phyloP scores from a whole-genome alignment of 2,113 vertebrate species.

The Pelobates fuscus region DNA sequence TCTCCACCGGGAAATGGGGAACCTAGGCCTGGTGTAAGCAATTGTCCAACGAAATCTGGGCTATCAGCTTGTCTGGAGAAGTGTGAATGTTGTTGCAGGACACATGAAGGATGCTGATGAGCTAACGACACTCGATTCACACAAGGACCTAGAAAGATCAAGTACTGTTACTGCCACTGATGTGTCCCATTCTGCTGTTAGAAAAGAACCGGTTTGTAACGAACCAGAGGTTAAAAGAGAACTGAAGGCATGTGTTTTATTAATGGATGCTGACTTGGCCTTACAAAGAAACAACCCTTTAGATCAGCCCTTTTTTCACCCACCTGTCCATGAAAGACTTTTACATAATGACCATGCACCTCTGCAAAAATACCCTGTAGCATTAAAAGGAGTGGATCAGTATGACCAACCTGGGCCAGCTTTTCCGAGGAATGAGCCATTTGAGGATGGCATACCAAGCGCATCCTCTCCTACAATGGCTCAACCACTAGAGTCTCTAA shows the following conservation, averaged over 20 bases:
- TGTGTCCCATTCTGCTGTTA: slow-evolving; percentile 44
- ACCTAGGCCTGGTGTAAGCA: slow-evolving; percentile 45
- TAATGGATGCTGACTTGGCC: slow-evolving; percentile 18
- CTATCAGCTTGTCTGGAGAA: slow-evolving; percentile 47
- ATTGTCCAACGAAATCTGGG: slow-evolving; percentile 12
- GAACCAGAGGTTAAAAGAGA: slow-evolving; percentile 51
- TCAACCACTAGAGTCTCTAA: slow-evolving; percentile 59
- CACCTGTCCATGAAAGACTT: too few species aligned
- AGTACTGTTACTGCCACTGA: slow-evolving; percentile 56
- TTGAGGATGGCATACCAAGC: slow-evolving; percentile 67
- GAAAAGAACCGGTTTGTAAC: slow-evolving; percentile 49
- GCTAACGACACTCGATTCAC: slow-evolving; percentile 56
- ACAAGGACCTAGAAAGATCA: slow-evolving; percentile 49
- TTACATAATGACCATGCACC: slow-evolving; percentile 53
- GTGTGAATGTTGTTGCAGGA: slow-evolving; percentile 49
- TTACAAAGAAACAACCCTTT: slow-evolving; percentile 48
- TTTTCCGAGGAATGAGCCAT: slow-evolving; percentile 66
- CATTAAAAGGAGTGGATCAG: slow-evolving; percentile 42
- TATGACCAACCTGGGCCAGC: slow-evolving; percentile 60
- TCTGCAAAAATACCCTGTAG: slow-evolving; percentile 58
- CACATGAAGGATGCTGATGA: slow-evolving; percentile 51
- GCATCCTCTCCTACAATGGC: slow-evolving; percentile 62
- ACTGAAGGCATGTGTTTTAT: slow-evolving; percentile 48
- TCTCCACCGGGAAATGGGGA: slow-evolving; percentile 60
- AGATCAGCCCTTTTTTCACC: too few species aligned